Evolutionary conservation across 2,113 vertebrate genomes (phyloP), one percentile per base, ranked within the genome.

Genomic region (Silurus asotus): DNA sequence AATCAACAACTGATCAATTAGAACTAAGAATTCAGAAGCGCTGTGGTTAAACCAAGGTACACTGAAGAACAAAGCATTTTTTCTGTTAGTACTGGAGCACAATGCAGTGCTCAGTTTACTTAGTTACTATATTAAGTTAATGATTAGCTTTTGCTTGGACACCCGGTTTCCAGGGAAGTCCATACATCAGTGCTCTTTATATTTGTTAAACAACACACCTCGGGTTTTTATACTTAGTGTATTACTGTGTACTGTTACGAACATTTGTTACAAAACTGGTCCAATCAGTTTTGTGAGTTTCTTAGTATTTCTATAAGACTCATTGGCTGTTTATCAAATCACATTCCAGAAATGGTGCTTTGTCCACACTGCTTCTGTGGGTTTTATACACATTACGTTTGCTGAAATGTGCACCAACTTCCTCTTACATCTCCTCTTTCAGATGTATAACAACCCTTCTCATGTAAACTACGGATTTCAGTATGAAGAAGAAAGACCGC

Each of bases 381-480:
- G 23, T 55, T 55, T 55, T 55, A 74, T 13, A 74, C 17, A 49
- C 70, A 20, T 1, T 11, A n/a, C 10, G 8, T 62, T 23, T 76
- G 3, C 7, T 62, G 14, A 55, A 58, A 55, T n/a, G 10, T 59
- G 7, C 15, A 8, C 0, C 25, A 20, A 53, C 20, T 53, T n/a
- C 7, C 11, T 8, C 49, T 55, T 49, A 28, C 5, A 1, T 14
- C 1, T 64, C 25, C n/a, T 77, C 49, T 61, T 86, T 59, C 86
- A 94, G 93, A 85, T 6, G 19, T 23, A 64, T 3, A 15, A 9
- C 23, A 88, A 8, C 48, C 9, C 59, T 7, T 13, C 53, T 20
- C 93, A 92, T 8, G 87, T 93, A 17, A 95, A 95, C 89, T 14
- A 8, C 4, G 91, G 81, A 5, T 94, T 93, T 84, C 89, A 90